These are phyloP conservation scores for Cervus canadensis DNA, from an alignment of 2,113 vertebrate species.

Conservation along the genomic window DNA sequence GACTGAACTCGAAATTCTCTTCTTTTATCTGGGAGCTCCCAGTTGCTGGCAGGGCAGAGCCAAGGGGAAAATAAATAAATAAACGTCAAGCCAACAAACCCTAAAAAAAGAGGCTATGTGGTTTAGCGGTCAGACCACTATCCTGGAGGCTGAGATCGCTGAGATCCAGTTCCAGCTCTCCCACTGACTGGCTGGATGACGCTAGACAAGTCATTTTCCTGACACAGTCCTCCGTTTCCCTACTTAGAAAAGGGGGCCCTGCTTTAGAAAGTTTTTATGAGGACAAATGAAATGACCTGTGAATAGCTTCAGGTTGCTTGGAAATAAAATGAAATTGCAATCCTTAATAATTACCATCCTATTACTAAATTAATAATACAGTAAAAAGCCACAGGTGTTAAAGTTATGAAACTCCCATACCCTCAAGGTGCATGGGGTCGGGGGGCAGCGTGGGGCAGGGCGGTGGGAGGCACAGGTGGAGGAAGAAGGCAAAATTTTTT, in stretches of 20 bases:
- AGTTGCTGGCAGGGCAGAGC: slow-evolving; percentile 30
- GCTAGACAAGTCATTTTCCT: slow-evolving; percentile 21
- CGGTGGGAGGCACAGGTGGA: neutral
- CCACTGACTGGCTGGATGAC: slow-evolving; percentile 3
- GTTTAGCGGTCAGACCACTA: slow-evolving; percentile 61
- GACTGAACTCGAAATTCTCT: slow-evolving; percentile 33
- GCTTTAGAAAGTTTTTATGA: slow-evolving; percentile 32
- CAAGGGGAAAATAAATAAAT: slow-evolving; percentile 61
- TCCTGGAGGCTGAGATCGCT: slow-evolving; percentile 30
- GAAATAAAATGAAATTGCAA: slow-evolving; percentile 28
- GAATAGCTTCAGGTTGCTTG: slow-evolving; percentile 13
- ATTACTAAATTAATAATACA: slow-evolving; percentile 34
- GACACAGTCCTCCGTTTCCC: neutral
- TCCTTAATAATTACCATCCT: neutral
- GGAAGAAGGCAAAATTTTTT: neutral
- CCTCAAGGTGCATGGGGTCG: neutral
- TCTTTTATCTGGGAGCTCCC: slow-evolving; percentile 53
- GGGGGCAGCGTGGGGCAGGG: no score
- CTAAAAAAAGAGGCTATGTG: slow-evolving; percentile 66
- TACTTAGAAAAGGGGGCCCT: neutral
- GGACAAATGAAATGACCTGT: neutral
- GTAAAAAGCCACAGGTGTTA: slow-evolving; percentile 10
- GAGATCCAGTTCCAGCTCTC: slow-evolving; percentile 24
- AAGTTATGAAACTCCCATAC: neutral
- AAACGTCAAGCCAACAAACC: slow-evolving; percentile 52